phyloP scores from a whole-genome alignment of 23 tunicate species.

The Ascidia mentula region DNA sequence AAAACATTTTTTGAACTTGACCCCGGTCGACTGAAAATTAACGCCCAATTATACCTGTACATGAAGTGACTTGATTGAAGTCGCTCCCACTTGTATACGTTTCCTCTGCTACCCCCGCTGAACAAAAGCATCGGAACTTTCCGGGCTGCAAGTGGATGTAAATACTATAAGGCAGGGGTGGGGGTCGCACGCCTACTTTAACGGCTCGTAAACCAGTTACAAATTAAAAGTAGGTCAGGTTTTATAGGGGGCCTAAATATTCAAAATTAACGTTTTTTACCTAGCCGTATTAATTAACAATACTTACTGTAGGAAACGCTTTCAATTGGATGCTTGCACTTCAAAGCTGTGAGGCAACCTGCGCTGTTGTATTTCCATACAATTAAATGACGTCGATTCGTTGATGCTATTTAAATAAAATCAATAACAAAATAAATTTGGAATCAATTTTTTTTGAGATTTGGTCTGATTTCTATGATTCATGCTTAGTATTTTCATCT shows the following conservation, averaged over 20 bases:
- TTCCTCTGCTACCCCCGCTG: constrained; percentile 67
- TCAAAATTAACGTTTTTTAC: too few species aligned
- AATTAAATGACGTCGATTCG: constrained; percentile 74
- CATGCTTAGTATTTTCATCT: too few species aligned
- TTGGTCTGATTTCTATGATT: too few species aligned
- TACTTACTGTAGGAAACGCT: constrained; percentile 78
- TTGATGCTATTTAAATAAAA: too few species aligned
- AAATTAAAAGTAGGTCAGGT: too few species aligned
- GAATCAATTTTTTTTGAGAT: too few species aligned
- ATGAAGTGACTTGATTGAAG: constrained; percentile 91
- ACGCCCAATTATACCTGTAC: constrained; percentile 64
- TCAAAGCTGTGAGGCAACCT: constrained; percentile 86
- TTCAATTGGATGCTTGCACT: constrained; percentile 66
- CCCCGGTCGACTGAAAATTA: not conserved
- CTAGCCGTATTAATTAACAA: too few species aligned
- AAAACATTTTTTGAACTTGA: not conserved
- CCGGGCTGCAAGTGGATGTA: constrained; percentile 46
- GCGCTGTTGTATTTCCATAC: constrained; percentile 82
- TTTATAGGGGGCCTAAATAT: too few species aligned
- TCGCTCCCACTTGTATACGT: constrained; percentile 77
- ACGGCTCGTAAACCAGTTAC: too few species aligned
- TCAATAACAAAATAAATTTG: too few species aligned
- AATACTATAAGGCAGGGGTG: too few species aligned
- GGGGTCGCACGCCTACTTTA: too few species aligned
- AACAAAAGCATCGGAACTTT: constrained; percentile 90